phyloP scores from a whole-genome alignment of 1,140 invertebrate genomes.

The Lucilia cuprina region DNA sequence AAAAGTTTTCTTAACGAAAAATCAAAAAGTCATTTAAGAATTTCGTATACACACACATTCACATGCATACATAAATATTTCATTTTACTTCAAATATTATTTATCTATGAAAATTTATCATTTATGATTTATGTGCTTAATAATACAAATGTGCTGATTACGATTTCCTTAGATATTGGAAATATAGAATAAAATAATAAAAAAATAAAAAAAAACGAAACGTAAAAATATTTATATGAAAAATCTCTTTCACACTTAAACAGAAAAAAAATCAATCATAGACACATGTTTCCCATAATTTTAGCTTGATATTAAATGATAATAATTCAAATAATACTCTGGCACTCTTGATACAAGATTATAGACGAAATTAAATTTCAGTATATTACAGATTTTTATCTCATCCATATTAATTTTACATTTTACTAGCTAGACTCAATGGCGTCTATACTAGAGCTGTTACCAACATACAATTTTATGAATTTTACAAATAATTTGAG shows the following conservation, averaged over 20 bases:
- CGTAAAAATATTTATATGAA: background rate
- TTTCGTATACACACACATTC: background rate
- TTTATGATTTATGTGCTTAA: background rate
- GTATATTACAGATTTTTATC: background rate
- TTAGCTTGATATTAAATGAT: background rate
- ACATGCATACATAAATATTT: background rate
- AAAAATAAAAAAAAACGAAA: background rate
- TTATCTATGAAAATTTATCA: background rate
- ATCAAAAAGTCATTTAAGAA: conserved; percentile 1
- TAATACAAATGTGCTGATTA: background rate
- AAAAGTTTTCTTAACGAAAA: background rate
- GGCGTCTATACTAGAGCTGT: background rate
- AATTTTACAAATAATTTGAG: background rate
- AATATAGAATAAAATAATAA: background rate
- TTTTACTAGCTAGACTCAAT: background rate
- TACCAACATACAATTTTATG: background rate
- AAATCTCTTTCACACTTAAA: too few relatives aligned
- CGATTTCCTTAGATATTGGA: background rate
- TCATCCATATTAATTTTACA: background rate
- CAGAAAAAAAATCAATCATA: background rate
- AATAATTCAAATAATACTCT: background rate
- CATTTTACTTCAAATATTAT: background rate
- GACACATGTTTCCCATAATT: background rate
- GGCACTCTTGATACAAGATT: background rate
- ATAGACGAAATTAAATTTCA: background rate